Evolutionary conservation across 2,888 invertebrate species (phyloP).

Genomic region (Chrysodeixis includens): DNA sequence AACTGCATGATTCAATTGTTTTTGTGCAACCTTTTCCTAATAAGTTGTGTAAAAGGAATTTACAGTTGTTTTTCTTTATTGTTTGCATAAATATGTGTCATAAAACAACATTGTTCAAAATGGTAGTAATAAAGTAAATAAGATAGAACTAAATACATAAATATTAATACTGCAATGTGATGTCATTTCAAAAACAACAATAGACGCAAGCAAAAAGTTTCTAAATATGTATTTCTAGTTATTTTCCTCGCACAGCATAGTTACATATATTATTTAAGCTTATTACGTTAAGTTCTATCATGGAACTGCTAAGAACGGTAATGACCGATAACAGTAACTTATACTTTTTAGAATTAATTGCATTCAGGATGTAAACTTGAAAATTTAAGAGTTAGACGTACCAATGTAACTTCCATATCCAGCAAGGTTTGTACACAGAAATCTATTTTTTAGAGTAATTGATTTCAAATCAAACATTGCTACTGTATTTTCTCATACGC

Average conservation of each 20-base stretch:
- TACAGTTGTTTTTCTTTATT: conserved; percentile 5
- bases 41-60: conserved; percentile 20
- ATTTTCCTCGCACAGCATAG: not conserved
- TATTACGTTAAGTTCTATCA: no score
- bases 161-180: no score
- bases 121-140: not conserved
- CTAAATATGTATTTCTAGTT: not conserved
- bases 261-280: no score
- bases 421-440: no score
- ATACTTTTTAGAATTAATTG: no score
- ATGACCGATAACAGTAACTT: no score
- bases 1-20: conserved; percentile 15
- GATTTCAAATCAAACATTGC: no score
- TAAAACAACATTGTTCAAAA: not conserved
- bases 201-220: not conserved
- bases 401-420: no score
- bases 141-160: not conserved
- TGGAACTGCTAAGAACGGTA: no score
- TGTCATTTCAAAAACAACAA: not conserved
- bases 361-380: no score
- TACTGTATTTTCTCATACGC: not conserved
- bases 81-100: not conserved
- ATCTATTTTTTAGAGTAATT: no score
- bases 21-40: conserved; percentile 11
- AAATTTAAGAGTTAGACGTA: no score